phyloP scores from a whole-genome alignment of 2,797 vertebrate species.

The Emydoidea blandingii region DNA sequence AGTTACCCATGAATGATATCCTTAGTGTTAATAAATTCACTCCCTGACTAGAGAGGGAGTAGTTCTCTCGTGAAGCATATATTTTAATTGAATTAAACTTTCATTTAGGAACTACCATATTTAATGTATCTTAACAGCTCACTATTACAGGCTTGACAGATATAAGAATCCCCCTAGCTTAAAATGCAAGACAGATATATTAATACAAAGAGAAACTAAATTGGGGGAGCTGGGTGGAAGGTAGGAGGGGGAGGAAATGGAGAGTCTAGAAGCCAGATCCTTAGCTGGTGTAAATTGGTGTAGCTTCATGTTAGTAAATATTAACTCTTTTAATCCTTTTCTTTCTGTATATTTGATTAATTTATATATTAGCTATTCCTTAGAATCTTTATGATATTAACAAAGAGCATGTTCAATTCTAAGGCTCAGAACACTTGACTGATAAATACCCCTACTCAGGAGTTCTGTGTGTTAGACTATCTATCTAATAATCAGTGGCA shows the following conservation, averaged over 20 bases:
- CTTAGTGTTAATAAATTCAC: neutral
- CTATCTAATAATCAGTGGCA: neutral
- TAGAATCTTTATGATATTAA: neutral
- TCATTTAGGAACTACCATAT: neutral
- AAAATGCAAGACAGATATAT: too few species aligned
- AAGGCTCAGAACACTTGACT: neutral
- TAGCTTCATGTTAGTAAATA: neutral
- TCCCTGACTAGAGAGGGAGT: neutral
- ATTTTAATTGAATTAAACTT: neutral
- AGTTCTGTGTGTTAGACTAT: neutral
- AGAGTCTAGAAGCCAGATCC: neutral
- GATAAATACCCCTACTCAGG: neutral
- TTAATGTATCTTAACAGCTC: neutral
- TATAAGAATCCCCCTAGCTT: neutral
- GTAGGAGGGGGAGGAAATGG: neutral
- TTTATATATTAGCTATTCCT: neutral
- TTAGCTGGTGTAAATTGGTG: neutral
- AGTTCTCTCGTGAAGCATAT: neutral
- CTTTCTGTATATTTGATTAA: neutral
- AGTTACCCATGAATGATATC: neutral
- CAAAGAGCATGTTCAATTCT: neutral
- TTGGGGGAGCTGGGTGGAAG: too few species aligned
- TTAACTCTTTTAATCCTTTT: neutral
- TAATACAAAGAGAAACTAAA: too few species aligned
- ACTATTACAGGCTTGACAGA: neutral